Evolutionary conservation across 2,888 invertebrate species (phyloP).

Genomic region (Chironomus tentans): DNA sequence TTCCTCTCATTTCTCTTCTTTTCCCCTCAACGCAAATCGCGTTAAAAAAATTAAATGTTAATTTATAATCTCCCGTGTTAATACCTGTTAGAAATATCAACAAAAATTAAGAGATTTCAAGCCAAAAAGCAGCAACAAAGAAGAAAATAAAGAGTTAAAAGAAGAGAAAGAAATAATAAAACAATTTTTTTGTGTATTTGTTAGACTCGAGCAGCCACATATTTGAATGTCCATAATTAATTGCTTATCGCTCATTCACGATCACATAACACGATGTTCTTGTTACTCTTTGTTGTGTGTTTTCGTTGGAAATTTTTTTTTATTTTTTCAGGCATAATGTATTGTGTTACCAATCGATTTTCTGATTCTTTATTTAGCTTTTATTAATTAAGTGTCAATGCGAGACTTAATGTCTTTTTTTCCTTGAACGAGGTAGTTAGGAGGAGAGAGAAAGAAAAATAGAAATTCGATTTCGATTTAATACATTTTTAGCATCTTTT

Average conservation of each 20-base stretch:
- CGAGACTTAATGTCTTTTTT: constrained; percentile 27
- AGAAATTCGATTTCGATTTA: not conserved
- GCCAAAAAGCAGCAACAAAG: not conserved
- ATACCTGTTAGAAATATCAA: constrained; percentile 10
- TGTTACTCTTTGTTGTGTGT: constrained; percentile 10
- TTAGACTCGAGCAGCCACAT: constrained; percentile 11
- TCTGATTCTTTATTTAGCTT: constrained; percentile 4
- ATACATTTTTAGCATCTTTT: too few relatives aligned
- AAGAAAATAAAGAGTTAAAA: not conserved
- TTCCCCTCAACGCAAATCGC: not conserved
- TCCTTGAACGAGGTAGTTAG: constrained; percentile 2
- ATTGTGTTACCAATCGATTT: constrained; percentile 26
- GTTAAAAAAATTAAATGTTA: not conserved
- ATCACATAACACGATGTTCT: constrained; percentile 25
- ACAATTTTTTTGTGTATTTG: not conserved
- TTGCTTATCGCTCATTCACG: constrained; percentile 26
- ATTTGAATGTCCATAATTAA: constrained; percentile 26
- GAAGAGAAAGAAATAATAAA: not conserved
- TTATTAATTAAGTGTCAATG: constrained; percentile 27
- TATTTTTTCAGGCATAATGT: not conserved
- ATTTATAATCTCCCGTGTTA: constrained; percentile 10
- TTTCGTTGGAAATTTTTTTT: constrained; percentile 6
- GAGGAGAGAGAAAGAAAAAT: not conserved
- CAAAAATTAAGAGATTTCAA: constrained; percentile 3
- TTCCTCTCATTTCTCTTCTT: too few relatives aligned